Evolutionary conservation across 2,797 vertebrate genomes (phyloP), one percentile per base, ranked within the genome.

Genomic region (Peromyscus eremicus): DNA sequence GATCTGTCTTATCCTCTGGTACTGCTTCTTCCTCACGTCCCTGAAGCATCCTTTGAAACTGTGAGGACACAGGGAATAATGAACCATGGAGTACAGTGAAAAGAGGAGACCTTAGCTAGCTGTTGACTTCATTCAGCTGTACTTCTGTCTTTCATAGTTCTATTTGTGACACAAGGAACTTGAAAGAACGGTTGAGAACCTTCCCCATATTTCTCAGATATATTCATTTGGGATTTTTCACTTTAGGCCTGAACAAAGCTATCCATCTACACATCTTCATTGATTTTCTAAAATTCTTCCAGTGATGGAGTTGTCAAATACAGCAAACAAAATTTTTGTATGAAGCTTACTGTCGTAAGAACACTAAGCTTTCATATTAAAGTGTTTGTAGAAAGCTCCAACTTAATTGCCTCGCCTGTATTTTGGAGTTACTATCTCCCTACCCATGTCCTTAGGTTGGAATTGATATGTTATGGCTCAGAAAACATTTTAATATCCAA

Each of bases 241-340:
- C 12, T 81, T 32, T 86, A 49, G 83, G 25, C 81, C 11, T 81
- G 37, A 82, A 34, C 14, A 91, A 52, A 37, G 2, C 82, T 89
- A 91, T 23, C 10, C 6, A 88, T 91, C 6, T 52, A 4, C 55
- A 49, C 11, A 82, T 80, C 23, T 90, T 77, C 55, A 12, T 23
- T 91, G 29, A 66, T 79, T 95, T 96, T 82, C 40, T 34, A 70
- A 87, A 94, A 70, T 92, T 94, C 29, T 2, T 75, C 70, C 75
- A 71, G 14, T 29, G 9, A 10, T 85, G 88, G 68, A 34, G 0
- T 91, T 97, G n/a, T 92, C 32, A 88, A n/a, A 55, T 71, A 76
- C 2, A 83, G 16, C 84, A 95, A 95, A 77, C 80, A 95, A 76
- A 32, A 92, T 85, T 60, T 86, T 82, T 80, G 0, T 19, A 83